Percentiles rank a stretch among this genome's conserved stretches.
Conservation (phyloP, 2,888 invertebrate species). For the Diarsia brunnea region DNA sequence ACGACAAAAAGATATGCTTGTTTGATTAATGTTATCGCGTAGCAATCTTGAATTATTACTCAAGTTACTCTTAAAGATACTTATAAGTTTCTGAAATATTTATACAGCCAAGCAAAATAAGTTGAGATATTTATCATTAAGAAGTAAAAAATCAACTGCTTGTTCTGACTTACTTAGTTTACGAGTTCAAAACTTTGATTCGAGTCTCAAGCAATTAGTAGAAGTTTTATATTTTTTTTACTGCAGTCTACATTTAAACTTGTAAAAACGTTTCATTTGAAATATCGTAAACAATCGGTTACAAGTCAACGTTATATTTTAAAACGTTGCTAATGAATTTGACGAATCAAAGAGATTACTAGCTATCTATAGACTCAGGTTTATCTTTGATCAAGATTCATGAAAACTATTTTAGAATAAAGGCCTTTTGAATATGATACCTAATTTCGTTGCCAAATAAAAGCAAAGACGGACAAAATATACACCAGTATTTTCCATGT, state of each 20-base stretch:
- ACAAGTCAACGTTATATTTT: slow-evolving; percentile 1
- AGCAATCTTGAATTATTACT: slow-evolving; percentile 38
- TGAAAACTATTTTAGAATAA: slow-evolving; percentile 15
- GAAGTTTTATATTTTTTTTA: not conserved
- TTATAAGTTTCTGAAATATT: slow-evolving; percentile 30
- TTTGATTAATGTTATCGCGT: slow-evolving; percentile 13
- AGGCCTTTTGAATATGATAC: not conserved
- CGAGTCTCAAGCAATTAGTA: slow-evolving; percentile 5
- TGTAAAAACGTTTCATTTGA: slow-evolving; percentile 4
- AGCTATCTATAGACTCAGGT: slow-evolving; percentile 7
- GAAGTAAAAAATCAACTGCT: slow-evolving; percentile 40
- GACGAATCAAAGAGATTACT: not conserved
- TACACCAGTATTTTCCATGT: not conserved
- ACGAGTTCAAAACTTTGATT: slow-evolving; percentile 6
- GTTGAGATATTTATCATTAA: slow-evolving; percentile 37
- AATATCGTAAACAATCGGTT: not conserved
- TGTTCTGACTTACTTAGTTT: slow-evolving; percentile 23
- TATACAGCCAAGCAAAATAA: slow-evolving; percentile 15
- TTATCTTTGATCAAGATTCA: slow-evolving; percentile 17
- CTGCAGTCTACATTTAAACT: not conserved
- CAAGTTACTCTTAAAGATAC: slow-evolving; percentile 11
- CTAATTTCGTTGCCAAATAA: not conserved
- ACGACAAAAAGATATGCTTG: not conserved
- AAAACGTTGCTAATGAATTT: not conserved
- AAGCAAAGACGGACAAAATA: not conserved